These are phyloP conservation scores for Ernsta delagoae DNA, from an alignment of 2,888 invertebrate genomes.

Conservation along the genomic window DNA sequence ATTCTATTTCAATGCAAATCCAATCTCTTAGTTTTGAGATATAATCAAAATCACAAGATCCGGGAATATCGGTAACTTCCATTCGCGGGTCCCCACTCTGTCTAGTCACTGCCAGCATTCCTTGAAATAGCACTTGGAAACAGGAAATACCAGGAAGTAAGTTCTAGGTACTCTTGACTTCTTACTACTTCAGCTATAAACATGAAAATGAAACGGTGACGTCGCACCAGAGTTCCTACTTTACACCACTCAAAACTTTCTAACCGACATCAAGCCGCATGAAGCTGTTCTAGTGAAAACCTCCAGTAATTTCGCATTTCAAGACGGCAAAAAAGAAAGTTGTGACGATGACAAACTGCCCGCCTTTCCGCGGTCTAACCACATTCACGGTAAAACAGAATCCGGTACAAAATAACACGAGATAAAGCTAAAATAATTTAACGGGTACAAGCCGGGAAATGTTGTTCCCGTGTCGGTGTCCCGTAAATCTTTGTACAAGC, in stretches of 20 bases:
- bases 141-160: no score
- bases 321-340: slow-evolving; percentile 40
- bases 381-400: slow-evolving; percentile 43
- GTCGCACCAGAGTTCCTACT: not conserved
- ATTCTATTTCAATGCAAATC: no score
- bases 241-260: slow-evolving; percentile 1
- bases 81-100: no score
- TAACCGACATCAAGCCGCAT: not conserved
- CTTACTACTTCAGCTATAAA: not conserved
- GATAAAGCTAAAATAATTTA: slow-evolving; percentile 53
- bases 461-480: slow-evolving; percentile 45
- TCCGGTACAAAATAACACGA: slow-evolving; percentile 47
- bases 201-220: not conserved
- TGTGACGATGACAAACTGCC: slow-evolving; percentile 48
- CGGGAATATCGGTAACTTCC: no score
- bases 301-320: slow-evolving; percentile 34
- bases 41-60: no score
- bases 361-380: slow-evolving; percentile 28
- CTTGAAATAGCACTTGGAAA: no score
- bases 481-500: slow-evolving; percentile 64
- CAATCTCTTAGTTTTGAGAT: no score
- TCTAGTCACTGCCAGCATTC: no score
- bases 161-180: no score
- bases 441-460: slow-evolving; percentile 45
- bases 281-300: not conserved